Evolutionary conservation across 2,888 invertebrate species (phyloP), one percentile per base, ranked within the genome.

Genomic region (Drosophila prolongata): DNA sequence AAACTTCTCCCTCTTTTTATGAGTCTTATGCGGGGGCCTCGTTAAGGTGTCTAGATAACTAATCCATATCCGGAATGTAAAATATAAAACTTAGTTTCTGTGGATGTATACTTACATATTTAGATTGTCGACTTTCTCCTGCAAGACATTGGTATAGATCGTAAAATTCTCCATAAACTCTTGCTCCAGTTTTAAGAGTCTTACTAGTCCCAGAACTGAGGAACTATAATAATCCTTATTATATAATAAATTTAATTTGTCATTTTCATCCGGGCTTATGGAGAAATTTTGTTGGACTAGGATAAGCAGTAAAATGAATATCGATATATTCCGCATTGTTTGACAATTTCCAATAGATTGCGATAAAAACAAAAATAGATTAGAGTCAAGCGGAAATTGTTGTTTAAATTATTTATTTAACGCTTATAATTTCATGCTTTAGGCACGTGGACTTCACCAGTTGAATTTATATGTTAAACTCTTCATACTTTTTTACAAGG

Each of bases 41-140:
- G 56, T 65, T 1, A 70, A 8, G 0, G 16, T 52, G 2, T 62
- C 55, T 4, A 81, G 47, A 47, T 67, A 84, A 8, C 81, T 81
- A n/a, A 1, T 13, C 38, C 1, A 37, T n/a, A 16, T 14, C 10
- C 35, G 2, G 2, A 30, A 30, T 14, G 2, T 5, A 13, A 5
- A 2, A 30, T 27, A 10, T 27, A 0, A 1, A 5, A 11, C 11
- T 11, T 47, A 5, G 10, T 34, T 37, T 3, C 1, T 0, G 0
- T 2, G 2, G 8, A 13, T 10, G 9, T 8, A 58, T 3, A 35
- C 81, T 61, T 14, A 83, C 81, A 42, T 27, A 34, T 69, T 54
- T 0, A 82, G 27, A 1, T 50, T 68, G 13, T 76, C 50, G 9
- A 75, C 19, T 34, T 78, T 84, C 6, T 69, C 40, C 19, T 83